Base-by-base conservation (phyloP, 2,888 invertebrate species). In the Atherix ibis region DNA sequence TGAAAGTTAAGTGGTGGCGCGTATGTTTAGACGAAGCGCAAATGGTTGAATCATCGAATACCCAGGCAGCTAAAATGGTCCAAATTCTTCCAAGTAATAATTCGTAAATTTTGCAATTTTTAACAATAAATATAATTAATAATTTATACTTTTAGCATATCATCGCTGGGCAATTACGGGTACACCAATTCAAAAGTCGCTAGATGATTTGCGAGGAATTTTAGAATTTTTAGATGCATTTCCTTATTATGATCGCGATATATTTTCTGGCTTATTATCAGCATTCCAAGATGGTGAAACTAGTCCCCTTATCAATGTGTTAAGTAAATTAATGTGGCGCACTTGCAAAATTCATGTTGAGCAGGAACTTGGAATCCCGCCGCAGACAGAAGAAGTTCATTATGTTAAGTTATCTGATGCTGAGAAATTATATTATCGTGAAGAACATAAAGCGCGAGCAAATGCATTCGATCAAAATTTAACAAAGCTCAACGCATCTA, bases 11-110 rank as follows among this genome's bases (percentile, higher is more conserved):
- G 31, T 84, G 80, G 78, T 82, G 81, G 81, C 64, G 83, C 36
- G 66, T 82, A 33, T 71, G 77, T 49, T 57, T 82, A 17, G 84
- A 84, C 56, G 84, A 84, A 59, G 82, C 81, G 4, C 84, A 84
- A 64, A 74, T 79, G 68, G 76, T 81, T 1, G 80, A 82, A 48
- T 64, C 67, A 31, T 62, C 65, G 3, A 59, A 63, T 1, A 62
- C 67, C 2, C 62, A 67, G 48, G 67, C 72, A 2, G 70, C 76
- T 0, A 62, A 66, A 45, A 46, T 59, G 47, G 56, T 54, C 2
- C 45, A 49, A 5, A 43, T 45, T 28, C 35, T 62, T 34, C 52
- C 56, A 13, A 46, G 52, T 51, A 42, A 27, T 22, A 14, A 4
- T 17, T 9, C 4, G 5, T 14, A n/a, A n/a, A n/a, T n/a, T n/a